These are phyloP conservation scores for Cataglyphis rosenhaueri DNA, from an alignment of 2,888 invertebrate genomes.

Conservation along the genomic window DNA sequence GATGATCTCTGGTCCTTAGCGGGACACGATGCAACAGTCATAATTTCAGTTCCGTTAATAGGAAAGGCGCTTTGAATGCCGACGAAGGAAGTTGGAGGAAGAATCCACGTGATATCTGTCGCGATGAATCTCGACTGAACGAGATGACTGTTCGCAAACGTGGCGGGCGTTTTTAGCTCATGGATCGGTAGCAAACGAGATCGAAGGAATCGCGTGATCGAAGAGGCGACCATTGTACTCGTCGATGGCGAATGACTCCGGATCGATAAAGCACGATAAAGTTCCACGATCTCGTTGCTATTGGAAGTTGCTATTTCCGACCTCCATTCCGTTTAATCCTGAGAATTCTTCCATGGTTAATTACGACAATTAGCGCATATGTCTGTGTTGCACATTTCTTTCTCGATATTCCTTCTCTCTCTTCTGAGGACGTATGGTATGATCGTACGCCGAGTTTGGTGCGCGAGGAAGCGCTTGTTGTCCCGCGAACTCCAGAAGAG, in stretches of 20 bases:
- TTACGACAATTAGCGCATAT: conserved; percentile 74
- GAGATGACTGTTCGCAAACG: conserved; percentile 18
- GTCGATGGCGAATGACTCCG: conserved; percentile 64
- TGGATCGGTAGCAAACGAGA: conserved; percentile 54
- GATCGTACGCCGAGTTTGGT: conserved; percentile 34
- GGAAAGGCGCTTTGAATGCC: conserved; percentile 45
- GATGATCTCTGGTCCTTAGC: conserved; percentile 56
- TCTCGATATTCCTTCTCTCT: neutral
- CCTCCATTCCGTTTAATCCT: conserved; percentile 52
- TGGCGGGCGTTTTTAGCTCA: conserved; percentile 63
- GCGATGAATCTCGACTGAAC: conserved; percentile 24
- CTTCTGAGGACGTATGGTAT: neutral
- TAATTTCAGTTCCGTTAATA: conserved; percentile 53
- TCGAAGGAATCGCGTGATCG: conserved; percentile 63
- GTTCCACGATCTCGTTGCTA: conserved; percentile 66
- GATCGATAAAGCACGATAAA: conserved; percentile 58
- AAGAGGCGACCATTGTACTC: conserved; percentile 48
- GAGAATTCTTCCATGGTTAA: conserved; percentile 71
- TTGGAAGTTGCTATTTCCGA: conserved; percentile 56
- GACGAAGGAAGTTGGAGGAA: conserved; percentile 23
- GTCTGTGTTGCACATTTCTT: neutral
- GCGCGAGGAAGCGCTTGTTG: conserved; percentile 32
- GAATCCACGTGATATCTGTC: conserved; percentile 54
- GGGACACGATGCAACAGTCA: conserved; percentile 54
- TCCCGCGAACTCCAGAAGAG: conserved; percentile 37